Base-by-base conservation (phyloP, 2,888 invertebrate species). In the Epiblema foenella region DNA sequence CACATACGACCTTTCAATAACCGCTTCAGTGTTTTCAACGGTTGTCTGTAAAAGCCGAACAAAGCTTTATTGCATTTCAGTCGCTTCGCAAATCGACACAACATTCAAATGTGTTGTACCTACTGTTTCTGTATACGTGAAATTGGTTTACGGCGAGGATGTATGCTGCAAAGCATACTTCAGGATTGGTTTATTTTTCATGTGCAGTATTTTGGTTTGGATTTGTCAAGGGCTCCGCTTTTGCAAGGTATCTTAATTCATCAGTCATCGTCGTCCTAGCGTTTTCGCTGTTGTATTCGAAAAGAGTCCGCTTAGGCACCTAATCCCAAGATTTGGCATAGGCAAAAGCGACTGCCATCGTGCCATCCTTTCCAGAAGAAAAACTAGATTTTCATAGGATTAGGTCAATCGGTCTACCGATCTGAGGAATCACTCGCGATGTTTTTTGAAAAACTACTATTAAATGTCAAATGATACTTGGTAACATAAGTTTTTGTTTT, bases 21-120 rank as follows among this genome's bases (percentile, higher is more conserved):
- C 24, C 17, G 10, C n/a, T 12, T 18, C 58, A 39, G 51, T 49
- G 51, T 33, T 64, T 39, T 51, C 51, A 37, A 18, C 20, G 20
- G 37, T 29, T 17, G 60, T 63, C 52, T 52, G 64, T 64, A 64
- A 64, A 64, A 64, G 66, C 66, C 37, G 20, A 59, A 49, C 58
- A 59, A 68, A 60, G 59, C 59, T 62, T 69, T 62, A 69, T 56
- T 63, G 68, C 60, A 54, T 56, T 56, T 46, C 29, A 56, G 18
- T 56, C 42, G 68, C 33, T 33, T 57, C 12, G 37, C 56, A 33
- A 69, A 62, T 63, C 54, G 62, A 29, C 68, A 54, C 56, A 29
- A 57, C 68, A 37, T 69, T 37, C 33, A 57, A 62, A 29, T 29
- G 54, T 54, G 20, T 37, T 4, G 29, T 33, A 33, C 33, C 33